Evolutionary conservation across 2,888 invertebrate genomes (phyloP), one percentile per base, ranked within the genome.

Genomic region (Xestia c-nigrum): DNA sequence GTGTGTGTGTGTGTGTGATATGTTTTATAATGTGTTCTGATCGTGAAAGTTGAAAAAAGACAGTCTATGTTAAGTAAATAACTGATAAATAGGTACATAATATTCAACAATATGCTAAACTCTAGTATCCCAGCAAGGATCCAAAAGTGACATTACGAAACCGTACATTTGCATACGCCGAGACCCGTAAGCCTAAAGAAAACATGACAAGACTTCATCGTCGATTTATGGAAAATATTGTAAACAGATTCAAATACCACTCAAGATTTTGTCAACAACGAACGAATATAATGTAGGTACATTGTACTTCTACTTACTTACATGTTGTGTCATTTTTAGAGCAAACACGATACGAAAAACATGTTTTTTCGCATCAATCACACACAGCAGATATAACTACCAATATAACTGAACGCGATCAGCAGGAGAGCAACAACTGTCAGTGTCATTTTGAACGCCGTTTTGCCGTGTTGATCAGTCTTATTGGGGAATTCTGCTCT

Each of bases 171-270:
- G 65, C 85, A 79, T 85, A 78, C 31, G 6, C 50, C 81, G 31
- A 72, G 68, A 79, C 78, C 63, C 61, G 64, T 80, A 73, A 82
- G 68, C 72, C 72, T 38, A 76, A 78, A 81, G 67, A 76, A 87
- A 88, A 88, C 85, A 81, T 61, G 76, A 68, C 66, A 68, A 16
- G 79, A 74, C 74, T 80, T 72, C 81, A 78, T 76, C 74, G 83
- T 55, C 76, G 84, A 85, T 84, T 87, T 86, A 88, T 85, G 85
- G 80, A 87, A 88, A 90, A 88, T 85, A 87, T 84, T 76, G 88
- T 88, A 90, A 88, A 90, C 91, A 90, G 78, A 85, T 81, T 85
- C 84, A 83, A 87, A 89, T 80, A 86, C 84, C 88, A 85, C 88
- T 91, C 85, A 72, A 87, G 78, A 77, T 68, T 68, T 61, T 64